Base-by-base conservation (phyloP, 2,797 vertebrate species). In the Sebastolobus alascanus region DNA sequence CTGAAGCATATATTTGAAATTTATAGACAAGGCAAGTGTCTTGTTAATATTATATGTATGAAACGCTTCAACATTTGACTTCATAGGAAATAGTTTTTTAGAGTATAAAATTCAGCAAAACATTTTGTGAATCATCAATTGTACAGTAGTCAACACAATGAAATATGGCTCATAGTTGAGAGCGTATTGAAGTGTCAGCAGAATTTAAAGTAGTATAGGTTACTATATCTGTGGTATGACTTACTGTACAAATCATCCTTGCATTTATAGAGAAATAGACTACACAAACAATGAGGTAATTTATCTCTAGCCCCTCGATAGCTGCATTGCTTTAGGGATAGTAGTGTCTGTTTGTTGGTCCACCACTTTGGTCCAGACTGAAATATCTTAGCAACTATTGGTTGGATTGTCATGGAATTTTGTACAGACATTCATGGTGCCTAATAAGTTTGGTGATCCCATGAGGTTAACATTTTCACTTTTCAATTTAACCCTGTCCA, bases 161-260 rank as follows among this genome's bases (percentile, higher is more conserved):
- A 56, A 55, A 29, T 35, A n/a, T 18, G 31, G 55, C 16, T 40
- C 16, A 12, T n/a, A 29, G 37, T 66, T 50, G 6, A 4, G 7
- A 20, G 27, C 8, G 22, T 29, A 5, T 14, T 56, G 22, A 20
- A 37, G 55, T 14, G 29, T 67, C 63, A 4, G 40, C 56, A 29
- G 65, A 55, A 76, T 76, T 60, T 50, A n/a, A 68, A 59, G 14
- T 59, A 6, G n/a, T 52, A 68, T 50, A 59, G 43, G 66, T 63
- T 46, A 54, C 18, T 69, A 13, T 50, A 14, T 37, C 31, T n/a
- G 25, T 61, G 31, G 12, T 29, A 4, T 63, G 54, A 18, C n/a
- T 6, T 1, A 64, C 35, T 9, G 20, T n/a, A 31, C 0, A 40
- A 38, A 16, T n/a, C 8, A 29, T 55, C 46, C 60, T 38, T 37